Percentiles rank a stretch among this genome's conserved stretches.
These are phyloP conservation scores for Anthoscopus minutus DNA, from an alignment of 2,113 vertebrate genomes.

Conservation along the genomic window DNA sequence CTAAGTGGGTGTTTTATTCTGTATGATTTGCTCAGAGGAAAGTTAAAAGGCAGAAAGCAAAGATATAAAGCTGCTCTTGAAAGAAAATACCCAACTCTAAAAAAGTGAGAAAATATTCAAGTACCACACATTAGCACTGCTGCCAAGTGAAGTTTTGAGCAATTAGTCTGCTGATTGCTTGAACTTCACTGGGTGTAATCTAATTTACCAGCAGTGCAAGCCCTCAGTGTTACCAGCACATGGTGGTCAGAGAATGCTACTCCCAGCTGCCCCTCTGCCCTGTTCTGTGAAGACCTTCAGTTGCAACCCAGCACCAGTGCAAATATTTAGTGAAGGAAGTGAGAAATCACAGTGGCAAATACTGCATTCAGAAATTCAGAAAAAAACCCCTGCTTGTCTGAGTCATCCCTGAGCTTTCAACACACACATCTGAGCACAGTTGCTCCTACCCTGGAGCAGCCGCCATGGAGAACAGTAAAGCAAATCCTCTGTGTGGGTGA, in stretches of 20 bases:
- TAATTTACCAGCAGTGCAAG: not conserved
- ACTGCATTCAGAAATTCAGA: not conserved
- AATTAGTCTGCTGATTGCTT: not conserved
- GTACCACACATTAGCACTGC: not conserved
- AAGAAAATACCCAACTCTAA: not conserved
- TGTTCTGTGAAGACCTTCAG: not conserved
- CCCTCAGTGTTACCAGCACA: not conserved
- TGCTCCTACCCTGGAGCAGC: not conserved
- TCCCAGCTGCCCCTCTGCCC: not conserved
- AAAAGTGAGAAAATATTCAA: conserved; percentile 18
- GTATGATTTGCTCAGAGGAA: not conserved
- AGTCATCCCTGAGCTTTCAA: not conserved
- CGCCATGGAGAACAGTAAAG: not conserved
- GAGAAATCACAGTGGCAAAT: not conserved
- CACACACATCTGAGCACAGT: not conserved
- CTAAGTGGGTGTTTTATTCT: conserved; percentile 28
- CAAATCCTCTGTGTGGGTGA: not conserved
- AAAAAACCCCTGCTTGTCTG: not conserved
- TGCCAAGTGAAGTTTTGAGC: not conserved
- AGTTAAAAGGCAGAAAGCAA: conserved; percentile 30
- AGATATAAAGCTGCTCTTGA: not conserved
- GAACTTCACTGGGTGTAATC: not conserved
- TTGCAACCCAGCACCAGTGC: not conserved
- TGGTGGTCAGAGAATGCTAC: not conserved
- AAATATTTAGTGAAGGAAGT: not conserved